Conservation (phyloP, 1,140 invertebrate genomes). For the Caerostris extrusa region DNA sequence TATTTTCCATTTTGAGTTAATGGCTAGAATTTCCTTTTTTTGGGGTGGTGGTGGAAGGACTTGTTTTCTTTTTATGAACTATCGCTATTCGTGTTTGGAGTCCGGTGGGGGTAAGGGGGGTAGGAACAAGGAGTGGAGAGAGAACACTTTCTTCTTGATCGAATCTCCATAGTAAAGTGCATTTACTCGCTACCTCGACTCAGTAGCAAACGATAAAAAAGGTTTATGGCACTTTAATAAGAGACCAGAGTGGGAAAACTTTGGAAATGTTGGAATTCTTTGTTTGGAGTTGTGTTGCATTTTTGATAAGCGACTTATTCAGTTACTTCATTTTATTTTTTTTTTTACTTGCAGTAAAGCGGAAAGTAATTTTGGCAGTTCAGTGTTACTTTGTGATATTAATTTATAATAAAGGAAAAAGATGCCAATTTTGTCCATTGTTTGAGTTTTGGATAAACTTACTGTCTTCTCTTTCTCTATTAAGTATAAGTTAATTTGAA, state of each 20-base stretch:
- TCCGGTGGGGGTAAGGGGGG: no score
- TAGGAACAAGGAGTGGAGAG: background rate
- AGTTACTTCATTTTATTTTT: no score
- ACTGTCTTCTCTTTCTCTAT: no score
- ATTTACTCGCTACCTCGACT: background rate
- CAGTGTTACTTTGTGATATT: no score
- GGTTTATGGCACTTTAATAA: conserved; percentile 23
- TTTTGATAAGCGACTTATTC: no score
- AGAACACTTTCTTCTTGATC: background rate
- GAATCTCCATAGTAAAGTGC: background rate
- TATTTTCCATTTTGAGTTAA: background rate
- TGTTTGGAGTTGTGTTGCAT: background rate
- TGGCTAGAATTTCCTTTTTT: background rate
- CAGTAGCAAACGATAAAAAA: background rate
- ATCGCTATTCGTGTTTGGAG: background rate
- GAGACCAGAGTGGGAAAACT: conserved; percentile 2
- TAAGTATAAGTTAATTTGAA: no score
- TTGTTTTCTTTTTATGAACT: background rate
- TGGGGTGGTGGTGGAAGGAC: background rate
- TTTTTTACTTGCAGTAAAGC: no score
- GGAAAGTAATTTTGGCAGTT: no score
- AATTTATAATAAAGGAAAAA: no score
- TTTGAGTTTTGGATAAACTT: no score
- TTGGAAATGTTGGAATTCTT: background rate
- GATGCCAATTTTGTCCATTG: no score